Evolutionary conservation across 2,113 vertebrate genomes (phyloP).

Genomic region (Sapayoa aenigma): DNA sequence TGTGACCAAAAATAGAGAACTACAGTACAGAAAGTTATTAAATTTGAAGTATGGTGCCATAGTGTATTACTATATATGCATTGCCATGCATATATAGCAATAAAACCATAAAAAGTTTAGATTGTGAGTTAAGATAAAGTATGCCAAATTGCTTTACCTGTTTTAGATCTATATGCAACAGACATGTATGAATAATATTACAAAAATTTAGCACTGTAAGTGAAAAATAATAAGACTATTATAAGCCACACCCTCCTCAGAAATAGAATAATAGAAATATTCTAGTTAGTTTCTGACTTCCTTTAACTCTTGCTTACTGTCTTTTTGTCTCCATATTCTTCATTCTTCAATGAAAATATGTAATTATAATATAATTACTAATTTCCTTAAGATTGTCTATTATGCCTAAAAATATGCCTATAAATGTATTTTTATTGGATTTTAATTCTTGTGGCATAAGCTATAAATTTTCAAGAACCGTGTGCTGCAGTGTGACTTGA

Average conservation of each 20-base stretch:
- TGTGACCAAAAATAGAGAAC: background rate
- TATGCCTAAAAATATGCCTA: too few species aligned
- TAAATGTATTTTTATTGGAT: background rate
- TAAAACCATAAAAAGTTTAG: background rate
- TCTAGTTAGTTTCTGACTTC: background rate
- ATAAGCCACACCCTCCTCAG: background rate
- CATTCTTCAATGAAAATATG: background rate
- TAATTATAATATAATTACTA: background rate
- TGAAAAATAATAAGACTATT: background rate
- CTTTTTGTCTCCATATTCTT: background rate
- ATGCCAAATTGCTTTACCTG: background rate
- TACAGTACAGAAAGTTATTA: background rate
- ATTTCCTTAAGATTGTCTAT: background rate
- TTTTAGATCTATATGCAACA: background rate
- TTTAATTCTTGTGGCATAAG: background rate
- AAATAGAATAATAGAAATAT: background rate
- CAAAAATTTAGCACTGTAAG: background rate
- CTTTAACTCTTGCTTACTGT: background rate
- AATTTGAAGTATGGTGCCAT: background rate
- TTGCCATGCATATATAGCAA: background rate
- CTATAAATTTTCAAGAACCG: background rate
- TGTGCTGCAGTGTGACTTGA: background rate
- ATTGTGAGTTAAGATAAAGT: background rate
- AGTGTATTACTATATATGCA: too few species aligned
- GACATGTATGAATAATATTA: background rate